These are phyloP conservation scores for Meta bourneti DNA, from an alignment of 2,888 invertebrate genomes.

Conservation along the genomic window DNA sequence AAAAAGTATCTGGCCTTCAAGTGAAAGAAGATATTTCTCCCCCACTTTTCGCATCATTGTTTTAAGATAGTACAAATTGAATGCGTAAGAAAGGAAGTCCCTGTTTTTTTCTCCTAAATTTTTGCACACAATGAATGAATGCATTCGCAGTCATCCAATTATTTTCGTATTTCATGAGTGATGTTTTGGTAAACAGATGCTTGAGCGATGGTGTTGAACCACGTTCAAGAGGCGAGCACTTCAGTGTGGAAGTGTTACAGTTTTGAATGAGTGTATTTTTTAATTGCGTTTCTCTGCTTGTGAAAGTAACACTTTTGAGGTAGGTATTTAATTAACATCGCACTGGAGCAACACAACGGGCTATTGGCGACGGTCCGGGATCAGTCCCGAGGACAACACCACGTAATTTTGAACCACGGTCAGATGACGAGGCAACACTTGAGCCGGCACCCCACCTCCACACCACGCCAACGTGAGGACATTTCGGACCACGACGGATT, in stretches of 20 bases:
- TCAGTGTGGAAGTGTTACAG: not conserved
- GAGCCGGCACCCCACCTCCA: no score
- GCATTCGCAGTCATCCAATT: conserved; percentile 8
- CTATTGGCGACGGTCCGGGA: no score
- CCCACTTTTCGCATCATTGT: conserved; percentile 27
- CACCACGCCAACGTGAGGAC: no score
- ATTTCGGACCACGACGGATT: no score
- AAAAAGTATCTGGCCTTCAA: not conserved
- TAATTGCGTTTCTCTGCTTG: no score
- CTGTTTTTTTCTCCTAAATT: not conserved
- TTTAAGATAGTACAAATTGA: not conserved
- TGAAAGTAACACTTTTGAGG: no score
- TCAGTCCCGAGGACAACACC: no score
- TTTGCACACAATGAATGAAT: conserved; percentile 29
- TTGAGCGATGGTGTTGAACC: not conserved
- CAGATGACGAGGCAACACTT: no score
- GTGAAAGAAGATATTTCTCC: not conserved
- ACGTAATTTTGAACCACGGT: no score
- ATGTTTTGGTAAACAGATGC: conserved; percentile 20
- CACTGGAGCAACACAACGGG: no score
- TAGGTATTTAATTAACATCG: no score
- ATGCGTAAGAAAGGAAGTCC: not conserved
- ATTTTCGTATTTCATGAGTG: not conserved
- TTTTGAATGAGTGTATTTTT: not conserved
- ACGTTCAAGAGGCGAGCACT: not conserved